Percentiles rank a stretch among this genome's conserved stretches.
These are phyloP conservation scores for Pteronotus mesoamericanus DNA, from an alignment of 2,797 vertebrate genomes.

Conservation along the genomic window DNA sequence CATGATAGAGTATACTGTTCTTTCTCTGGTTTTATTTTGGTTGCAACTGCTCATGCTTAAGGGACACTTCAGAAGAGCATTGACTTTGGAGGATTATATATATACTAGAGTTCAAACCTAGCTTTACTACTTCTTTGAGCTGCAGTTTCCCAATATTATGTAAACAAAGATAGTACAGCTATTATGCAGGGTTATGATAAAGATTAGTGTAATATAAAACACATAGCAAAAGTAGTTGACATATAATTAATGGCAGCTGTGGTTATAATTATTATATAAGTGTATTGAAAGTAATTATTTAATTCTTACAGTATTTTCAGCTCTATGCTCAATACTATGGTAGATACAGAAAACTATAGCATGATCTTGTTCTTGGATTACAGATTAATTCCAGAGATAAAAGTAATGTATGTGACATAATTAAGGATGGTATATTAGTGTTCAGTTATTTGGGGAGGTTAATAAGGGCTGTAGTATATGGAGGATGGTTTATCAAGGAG, in stretches of 20 bases:
- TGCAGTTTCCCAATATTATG: neutral
- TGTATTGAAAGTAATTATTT: neutral
- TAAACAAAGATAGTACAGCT: neutral
- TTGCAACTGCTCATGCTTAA: neutral
- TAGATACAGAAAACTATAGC: neutral
- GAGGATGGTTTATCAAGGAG: constrained; percentile 3
- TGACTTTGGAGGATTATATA: neutral
- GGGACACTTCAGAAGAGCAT: neutral
- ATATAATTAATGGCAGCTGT: neutral
- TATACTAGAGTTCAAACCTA: neutral
- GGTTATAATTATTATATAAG: neutral
- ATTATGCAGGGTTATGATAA: neutral
- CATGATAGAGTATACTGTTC: neutral
- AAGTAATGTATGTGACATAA: neutral
- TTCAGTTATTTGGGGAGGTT: neutral
- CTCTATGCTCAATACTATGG: neutral
- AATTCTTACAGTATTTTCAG: neutral
- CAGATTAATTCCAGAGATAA: neutral
- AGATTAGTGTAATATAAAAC: neutral
- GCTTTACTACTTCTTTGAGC: neutral
- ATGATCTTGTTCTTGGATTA: neutral
- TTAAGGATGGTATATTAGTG: neutral
- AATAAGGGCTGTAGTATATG: neutral
- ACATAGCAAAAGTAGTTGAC: neutral
- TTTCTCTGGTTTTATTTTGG: neutral